These are phyloP conservation scores for Antechinus stuartii DNA, from an alignment of 2,113 vertebrate genomes.

Conservation along the genomic window DNA sequence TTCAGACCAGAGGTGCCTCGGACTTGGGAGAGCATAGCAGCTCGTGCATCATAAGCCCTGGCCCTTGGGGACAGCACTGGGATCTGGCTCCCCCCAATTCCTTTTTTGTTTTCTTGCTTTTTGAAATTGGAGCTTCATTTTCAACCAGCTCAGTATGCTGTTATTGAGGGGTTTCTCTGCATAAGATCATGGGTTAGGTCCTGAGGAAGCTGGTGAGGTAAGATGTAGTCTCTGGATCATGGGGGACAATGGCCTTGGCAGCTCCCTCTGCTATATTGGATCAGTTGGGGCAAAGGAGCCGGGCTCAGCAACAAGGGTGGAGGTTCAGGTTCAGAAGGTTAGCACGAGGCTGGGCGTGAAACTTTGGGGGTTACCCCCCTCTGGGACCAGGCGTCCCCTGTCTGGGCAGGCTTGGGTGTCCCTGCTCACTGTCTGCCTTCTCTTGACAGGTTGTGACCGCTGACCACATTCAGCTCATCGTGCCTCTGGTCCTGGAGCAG, in stretches of 20 bases:
- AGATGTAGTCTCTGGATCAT: neutral
- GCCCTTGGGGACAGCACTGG: neutral
- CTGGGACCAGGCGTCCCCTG: neutral
- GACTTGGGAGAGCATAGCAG: neutral
- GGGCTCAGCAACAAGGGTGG: too few relatives aligned
- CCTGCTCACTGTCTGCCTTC: conserved; percentile 29
- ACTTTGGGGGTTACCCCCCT: too few relatives aligned
- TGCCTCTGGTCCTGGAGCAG: conserved; percentile 95
- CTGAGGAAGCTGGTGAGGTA: neutral
- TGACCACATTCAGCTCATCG: conserved; percentile 97
- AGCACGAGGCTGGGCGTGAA: too few relatives aligned
- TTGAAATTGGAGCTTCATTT: neutral
- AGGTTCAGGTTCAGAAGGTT: too few relatives aligned
- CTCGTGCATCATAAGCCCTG: neutral
- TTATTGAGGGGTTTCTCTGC: neutral
- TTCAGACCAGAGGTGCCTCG: neutral
- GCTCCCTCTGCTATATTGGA: too few relatives aligned
- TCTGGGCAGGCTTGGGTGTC: neutral
- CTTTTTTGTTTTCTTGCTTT: conserved; percentile 17
- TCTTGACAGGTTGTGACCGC: conserved; percentile 92
- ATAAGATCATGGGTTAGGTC: neutral
- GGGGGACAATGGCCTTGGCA: too few relatives aligned
- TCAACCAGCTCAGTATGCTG: neutral
- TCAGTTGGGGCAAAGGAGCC: too few relatives aligned
- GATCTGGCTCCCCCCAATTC: neutral